Evolutionary conservation across 2,797 vertebrate species (phyloP), one percentile per base, ranked within the genome.

Genomic region (Enteromius treurensis): DNA sequence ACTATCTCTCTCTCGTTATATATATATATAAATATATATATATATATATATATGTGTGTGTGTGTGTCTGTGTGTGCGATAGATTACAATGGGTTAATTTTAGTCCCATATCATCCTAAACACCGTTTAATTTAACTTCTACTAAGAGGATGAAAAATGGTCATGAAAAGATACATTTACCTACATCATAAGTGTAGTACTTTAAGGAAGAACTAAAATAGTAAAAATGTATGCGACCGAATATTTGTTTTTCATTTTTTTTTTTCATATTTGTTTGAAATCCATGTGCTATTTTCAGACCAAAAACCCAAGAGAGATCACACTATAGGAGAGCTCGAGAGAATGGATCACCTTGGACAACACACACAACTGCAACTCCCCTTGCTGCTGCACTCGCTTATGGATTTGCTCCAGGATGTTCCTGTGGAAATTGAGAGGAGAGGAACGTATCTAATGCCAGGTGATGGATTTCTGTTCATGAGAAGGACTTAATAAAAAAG

Each of bases 381-480:
- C 19, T 14, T 19, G 68, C 21, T 51, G 55, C 58, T 23, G 55
- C 4, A 37, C 21, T 74, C 34, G 60, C 62, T 75, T 67, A n/a
- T 55, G 49, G 49, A 47, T 58, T 82, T 58, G 15, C 73, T 69
- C 49, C 64, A 11, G 62, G 62, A 58, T 47, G 37, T 26, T 47
- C 65, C 74, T 62, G 47, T 77, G 51, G 19, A 51, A 83, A 75
- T 47, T 21, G 40, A 80, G 60, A 64, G 67, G 49, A 80, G 26
- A 58, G n/a, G 45, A 65, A 29, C 75, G 19, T 45, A 79, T 58
- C 80, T 67, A 79, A 83, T 79, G 26, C 51, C 49, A 70, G 81
- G 34, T 77, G 47, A 82, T 82, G 60, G 80, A 82, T 82, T 76
- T 82, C 73, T 42, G 13, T 47, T 83, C 37, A 58, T 53, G 34